These are phyloP conservation scores for Stegodyphus dumicola DNA, from an alignment of 1,140 invertebrate species.

Conservation along the genomic window DNA sequence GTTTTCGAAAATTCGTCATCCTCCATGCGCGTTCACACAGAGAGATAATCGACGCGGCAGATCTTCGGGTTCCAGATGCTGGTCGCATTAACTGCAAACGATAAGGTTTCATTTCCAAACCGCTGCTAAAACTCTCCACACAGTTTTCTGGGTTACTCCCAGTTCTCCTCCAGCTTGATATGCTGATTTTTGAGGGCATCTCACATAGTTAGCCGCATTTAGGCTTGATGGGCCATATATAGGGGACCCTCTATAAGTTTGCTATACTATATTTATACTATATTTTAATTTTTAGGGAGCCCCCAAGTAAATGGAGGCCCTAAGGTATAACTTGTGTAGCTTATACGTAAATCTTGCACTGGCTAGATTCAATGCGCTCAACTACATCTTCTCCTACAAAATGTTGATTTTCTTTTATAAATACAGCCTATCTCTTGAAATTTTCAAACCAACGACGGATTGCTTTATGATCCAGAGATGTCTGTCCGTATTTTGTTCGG, in stretches of 20 bases:
- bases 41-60: not conserved
- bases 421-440: not conserved
- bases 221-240: too few species aligned
- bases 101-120: too few species aligned
- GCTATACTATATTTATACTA: too few species aligned
- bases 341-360: too few species aligned
- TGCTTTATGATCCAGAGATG: too few species aligned
- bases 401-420: not conserved
- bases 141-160: not conserved
- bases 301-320: too few species aligned
- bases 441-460: not conserved
- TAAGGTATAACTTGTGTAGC: too few species aligned
- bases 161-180: not conserved
- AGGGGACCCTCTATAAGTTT: too few species aligned
- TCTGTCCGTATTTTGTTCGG: too few species aligned
- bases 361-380: not conserved
- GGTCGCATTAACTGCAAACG: not conserved
- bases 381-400: not conserved
- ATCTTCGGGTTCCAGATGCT: not conserved
- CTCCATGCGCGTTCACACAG: not conserved
- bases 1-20: constrained; percentile 23
- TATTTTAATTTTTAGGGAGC: too few species aligned
- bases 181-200: too few species aligned
- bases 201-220: too few species aligned
- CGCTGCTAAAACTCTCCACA: not conserved